Evolutionary conservation across 1,140 invertebrate species (phyloP).

Genomic region (Danaus plexippus): DNA sequence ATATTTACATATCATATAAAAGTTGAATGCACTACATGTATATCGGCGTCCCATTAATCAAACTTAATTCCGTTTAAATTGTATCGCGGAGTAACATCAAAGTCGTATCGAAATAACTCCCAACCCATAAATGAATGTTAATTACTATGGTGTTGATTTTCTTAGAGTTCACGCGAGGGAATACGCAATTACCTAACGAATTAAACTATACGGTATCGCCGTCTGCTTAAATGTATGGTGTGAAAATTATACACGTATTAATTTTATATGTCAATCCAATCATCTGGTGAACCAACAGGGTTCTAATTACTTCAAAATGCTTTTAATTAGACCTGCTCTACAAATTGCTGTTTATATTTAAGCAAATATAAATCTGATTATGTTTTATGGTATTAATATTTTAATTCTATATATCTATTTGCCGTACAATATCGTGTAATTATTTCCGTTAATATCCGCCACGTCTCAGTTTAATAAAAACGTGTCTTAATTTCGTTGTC

Average conservation of each 20-base stretch:
- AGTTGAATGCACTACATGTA: too few relatives aligned
- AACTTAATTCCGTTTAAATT: constrained; percentile 46
- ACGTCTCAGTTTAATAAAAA: too few relatives aligned
- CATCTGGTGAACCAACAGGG: too few relatives aligned
- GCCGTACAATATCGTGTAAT: too few relatives aligned
- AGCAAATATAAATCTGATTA: not conserved
- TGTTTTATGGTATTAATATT: not conserved
- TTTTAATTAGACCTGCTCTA: too few relatives aligned
- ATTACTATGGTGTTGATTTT: constrained; percentile 62
- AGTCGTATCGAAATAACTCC: constrained; percentile 45
- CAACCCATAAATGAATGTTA: constrained; percentile 61
- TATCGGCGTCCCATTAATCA: constrained; percentile 31
- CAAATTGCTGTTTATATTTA: too few relatives aligned
- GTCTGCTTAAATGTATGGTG: constrained; percentile 34
- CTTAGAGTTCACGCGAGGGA: constrained; percentile 42
- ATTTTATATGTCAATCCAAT: not conserved
- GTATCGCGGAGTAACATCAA: constrained; percentile 40
- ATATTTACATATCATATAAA: too few relatives aligned
- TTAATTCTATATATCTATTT: too few relatives aligned
- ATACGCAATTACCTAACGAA: constrained; percentile 54
- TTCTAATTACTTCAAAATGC: too few relatives aligned
- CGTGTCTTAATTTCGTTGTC: too few relatives aligned
- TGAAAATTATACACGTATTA: constrained; percentile 18
- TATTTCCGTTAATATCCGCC: constrained; percentile 1
- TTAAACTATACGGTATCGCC: constrained; percentile 46